phyloP scores from a whole-genome alignment of 2,888 invertebrate genomes.

The Eristalinus sepulchralis region DNA sequence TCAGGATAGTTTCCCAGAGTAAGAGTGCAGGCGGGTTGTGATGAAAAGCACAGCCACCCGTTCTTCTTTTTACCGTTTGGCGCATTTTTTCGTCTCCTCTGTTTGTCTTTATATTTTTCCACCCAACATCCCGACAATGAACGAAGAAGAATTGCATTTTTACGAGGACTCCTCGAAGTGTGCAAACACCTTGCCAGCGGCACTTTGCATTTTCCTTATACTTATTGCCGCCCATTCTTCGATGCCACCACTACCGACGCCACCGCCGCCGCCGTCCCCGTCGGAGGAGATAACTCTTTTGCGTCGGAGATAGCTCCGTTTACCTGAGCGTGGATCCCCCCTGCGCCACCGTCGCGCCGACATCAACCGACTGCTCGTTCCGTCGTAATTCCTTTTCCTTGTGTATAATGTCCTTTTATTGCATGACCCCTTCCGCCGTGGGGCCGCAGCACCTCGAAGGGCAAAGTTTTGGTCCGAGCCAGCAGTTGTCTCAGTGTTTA shows the following conservation, averaged over 20 bases:
- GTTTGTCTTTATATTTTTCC: conserved; percentile 51
- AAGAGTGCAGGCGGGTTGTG: conserved; percentile 37
- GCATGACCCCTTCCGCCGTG: conserved; percentile 59
- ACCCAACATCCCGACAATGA: conserved; percentile 68
- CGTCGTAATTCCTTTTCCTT: conserved; percentile 60
- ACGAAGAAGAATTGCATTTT: conserved; percentile 71
- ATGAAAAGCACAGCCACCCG: neutral
- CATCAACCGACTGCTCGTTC: conserved; percentile 6
- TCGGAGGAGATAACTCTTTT: conserved; percentile 70
- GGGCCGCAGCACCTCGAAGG: conserved; percentile 26
- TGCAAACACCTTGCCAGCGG: conserved; percentile 67
- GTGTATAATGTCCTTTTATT: conserved; percentile 71
- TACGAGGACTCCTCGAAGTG: conserved; percentile 67
- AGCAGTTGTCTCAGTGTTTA: conserved; percentile 71
- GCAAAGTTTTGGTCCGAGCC: conserved; percentile 65
- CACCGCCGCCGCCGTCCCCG: neutral
- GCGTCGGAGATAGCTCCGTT: conserved; percentile 46
- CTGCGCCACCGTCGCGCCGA: neutral
- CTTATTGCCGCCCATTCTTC: conserved; percentile 60
- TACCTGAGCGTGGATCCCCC: conserved; percentile 36
- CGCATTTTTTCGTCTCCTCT: conserved; percentile 30
- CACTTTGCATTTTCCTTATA: conserved; percentile 68
- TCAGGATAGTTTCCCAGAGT: conserved; percentile 41
- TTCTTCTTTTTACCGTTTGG: conserved; percentile 14
- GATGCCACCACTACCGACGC: neutral